Base-by-base conservation (phyloP, 2,888 invertebrate genomes). In the Ectemnius cavifrons region DNA sequence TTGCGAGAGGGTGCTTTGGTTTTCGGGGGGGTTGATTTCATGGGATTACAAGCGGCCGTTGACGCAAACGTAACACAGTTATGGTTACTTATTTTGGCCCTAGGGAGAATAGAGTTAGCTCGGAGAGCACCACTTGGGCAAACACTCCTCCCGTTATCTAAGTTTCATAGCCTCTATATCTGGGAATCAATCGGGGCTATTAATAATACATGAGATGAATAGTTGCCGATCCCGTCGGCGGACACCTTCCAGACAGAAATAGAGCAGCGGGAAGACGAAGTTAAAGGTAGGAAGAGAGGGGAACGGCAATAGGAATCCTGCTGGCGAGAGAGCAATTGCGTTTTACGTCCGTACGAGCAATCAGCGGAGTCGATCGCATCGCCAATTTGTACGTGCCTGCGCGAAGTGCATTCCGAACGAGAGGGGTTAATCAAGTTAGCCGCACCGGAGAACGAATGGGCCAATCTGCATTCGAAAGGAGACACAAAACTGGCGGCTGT, bases 51-150 rank as follows among this genome's bases (percentile, higher is more conserved):
- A 27, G 65, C 63, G 14, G 23, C 37, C 47, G 46, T 46, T 71
- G 80, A 84, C 81, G 84, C 82, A 77, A 71, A 75, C 80, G 77
- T 86, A 85, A 87, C 80, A 68, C 81, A 78, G 79, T 84, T 80
- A 80, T 58, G 60, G 75, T 77, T 77, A 77, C 72, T 74, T 63
- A 47, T 57, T 18, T 64, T 58, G 61, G 63, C 60, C 47, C n/a
- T n/a, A 14, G 5, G 11, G 60, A 49, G 65, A 56, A 71, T 68
- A 63, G 27, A 20, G 23, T 11, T 18, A 14, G 37, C 62, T 52
- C n/a, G 3, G 3, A 2, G 23, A 23, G 23, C 2, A 52, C 16
- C 52, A 52, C 52, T 52, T 14, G 14, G 52, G 14, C 52, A 52
- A 52, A 52, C 16, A 14, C 16, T 11, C 52, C 52, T 16, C 0